Evolutionary conservation across 2,797 vertebrate genomes (phyloP).

Genomic region (Sebastes taczanowskii): DNA sequence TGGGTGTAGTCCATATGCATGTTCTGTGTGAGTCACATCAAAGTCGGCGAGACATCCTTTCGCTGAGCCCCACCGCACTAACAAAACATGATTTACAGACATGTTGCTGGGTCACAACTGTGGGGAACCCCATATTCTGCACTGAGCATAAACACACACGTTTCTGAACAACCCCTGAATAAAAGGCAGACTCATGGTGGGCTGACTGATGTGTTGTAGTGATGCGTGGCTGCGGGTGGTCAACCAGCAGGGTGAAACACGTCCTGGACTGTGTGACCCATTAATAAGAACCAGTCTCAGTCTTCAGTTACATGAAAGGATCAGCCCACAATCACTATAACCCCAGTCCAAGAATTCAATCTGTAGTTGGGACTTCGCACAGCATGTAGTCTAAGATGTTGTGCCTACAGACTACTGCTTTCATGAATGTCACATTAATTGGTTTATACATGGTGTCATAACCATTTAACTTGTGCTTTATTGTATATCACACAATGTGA

Average conservation of each 20-base stretch:
- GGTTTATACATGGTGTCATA: not conserved
- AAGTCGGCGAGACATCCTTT: slow-evolving; percentile 53
- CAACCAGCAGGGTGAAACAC: slow-evolving; percentile 53
- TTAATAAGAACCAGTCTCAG: slow-evolving; percentile 88
- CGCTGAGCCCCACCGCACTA: slow-evolving; percentile 49
- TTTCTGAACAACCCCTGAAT: slow-evolving; percentile 47
- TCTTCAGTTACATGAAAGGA: slow-evolving; percentile 31
- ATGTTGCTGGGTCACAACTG: slow-evolving; percentile 46
- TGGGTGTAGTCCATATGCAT: slow-evolving; percentile 63
- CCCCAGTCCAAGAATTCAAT: slow-evolving; percentile 49
- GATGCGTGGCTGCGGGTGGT: slow-evolving; percentile 85
- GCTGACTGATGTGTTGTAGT: slow-evolving; percentile 75
- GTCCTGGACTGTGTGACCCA: slow-evolving; percentile 79
- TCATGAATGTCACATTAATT: slow-evolving; percentile 9
- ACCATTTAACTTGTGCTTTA: slow-evolving; percentile 1
- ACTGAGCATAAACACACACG: slow-evolving; percentile 61
- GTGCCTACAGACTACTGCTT: slow-evolving; percentile 10
- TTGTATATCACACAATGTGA: not conserved
- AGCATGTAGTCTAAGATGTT: slow-evolving; percentile 3
- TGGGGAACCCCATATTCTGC: slow-evolving; percentile 56
- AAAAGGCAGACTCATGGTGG: slow-evolving; percentile 63
- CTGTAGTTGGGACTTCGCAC: slow-evolving; percentile 9
- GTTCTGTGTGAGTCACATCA: slow-evolving; percentile 73
- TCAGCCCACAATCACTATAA: slow-evolving; percentile 23
- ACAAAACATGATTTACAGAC: slow-evolving; percentile 61